Evolutionary conservation across 2,113 vertebrate genomes (phyloP), one percentile per base, ranked within the genome.

Genomic region (Brevimyrus niger): DNA sequence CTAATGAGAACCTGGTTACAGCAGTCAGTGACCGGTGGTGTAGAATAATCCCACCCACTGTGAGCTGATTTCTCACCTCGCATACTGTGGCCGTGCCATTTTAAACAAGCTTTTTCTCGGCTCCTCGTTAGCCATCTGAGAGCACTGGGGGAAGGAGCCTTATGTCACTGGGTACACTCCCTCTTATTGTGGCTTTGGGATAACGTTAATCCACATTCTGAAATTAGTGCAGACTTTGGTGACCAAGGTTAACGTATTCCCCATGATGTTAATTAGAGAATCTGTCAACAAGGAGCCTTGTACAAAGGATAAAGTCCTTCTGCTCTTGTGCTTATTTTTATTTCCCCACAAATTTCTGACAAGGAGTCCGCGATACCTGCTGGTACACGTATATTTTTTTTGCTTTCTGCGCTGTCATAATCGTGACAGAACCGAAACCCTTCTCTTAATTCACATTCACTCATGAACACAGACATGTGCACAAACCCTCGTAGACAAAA

Each of bases 401-500:
- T 50, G 61, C 44, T 89, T 61, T 46, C 48, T 4, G 21, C 27
- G 13, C 51, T 44, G 80, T 84, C 80, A 85, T 23, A 44, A 31
- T 38, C 50, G 31, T 46, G 50, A 61, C 50, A 38, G 53, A 46
- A 42, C 38, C 21, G 23, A 35, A 51, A 35, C 31, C 73, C 11
- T 48, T 17, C 48, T 55, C 61, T 23, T 48, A 44, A 86, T 44
- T 83, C 87, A 88, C 23, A 84, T 87, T 58, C 87, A 88, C 87
- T 85, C 73, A 50, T 50, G 23, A 76, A 85, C 27, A 51, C 42
- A 65, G 42, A 51, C 86, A 85, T 69, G 38, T 85, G 53, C 46
- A 80, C 87, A 84, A 31, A 76, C 3, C 42, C 51, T 50, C n/a
- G 48, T 89, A 82, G 65, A 58, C 94, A 83, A 91, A 91, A 42